Percentiles rank a stretch among this genome's conserved stretches.
Conservation (phyloP, 2,888 invertebrate genomes). For the Chrysina gloriosa region DNA sequence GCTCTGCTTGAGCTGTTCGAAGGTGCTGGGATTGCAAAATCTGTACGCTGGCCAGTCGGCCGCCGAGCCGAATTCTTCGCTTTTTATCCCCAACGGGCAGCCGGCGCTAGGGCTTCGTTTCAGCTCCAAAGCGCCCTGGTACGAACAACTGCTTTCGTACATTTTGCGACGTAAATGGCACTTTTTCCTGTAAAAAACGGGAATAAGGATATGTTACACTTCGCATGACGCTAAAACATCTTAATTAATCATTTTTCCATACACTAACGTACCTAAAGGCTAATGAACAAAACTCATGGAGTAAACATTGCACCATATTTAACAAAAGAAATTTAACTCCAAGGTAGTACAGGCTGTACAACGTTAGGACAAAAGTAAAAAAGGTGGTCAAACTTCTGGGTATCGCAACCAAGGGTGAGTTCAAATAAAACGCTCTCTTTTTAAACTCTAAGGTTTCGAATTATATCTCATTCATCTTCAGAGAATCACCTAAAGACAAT, state of each 20-base stretch:
- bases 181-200: slow-evolving; percentile 59
- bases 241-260: background rate
- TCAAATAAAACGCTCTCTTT: too few relatives aligned
- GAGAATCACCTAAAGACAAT: too few relatives aligned
- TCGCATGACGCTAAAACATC: background rate
- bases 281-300: too few relatives aligned
- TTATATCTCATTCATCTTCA: too few relatives aligned
- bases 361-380: too few relatives aligned
- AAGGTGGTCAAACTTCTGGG: too few relatives aligned
- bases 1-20: slow-evolving; percentile 90
- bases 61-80: slow-evolving; percentile 67
- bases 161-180: slow-evolving; percentile 68
- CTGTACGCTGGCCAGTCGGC: slow-evolving; percentile 81
- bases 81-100: slow-evolving; percentile 63
- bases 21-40: slow-evolving; percentile 85
- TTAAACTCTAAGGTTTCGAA: too few relatives aligned
- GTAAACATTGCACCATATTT: too few relatives aligned
- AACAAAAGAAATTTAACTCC: too few relatives aligned
- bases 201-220: background rate
- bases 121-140: slow-evolving; percentile 71
- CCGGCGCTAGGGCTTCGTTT: slow-evolving; percentile 58
- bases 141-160: slow-evolving; percentile 95
- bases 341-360: too few relatives aligned
- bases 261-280: too few relatives aligned
- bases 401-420: too few relatives aligned